These are phyloP conservation scores for Euphonia xanthogaster DNA, from an alignment of 2,797 vertebrate species.

Conservation along the genomic window DNA sequence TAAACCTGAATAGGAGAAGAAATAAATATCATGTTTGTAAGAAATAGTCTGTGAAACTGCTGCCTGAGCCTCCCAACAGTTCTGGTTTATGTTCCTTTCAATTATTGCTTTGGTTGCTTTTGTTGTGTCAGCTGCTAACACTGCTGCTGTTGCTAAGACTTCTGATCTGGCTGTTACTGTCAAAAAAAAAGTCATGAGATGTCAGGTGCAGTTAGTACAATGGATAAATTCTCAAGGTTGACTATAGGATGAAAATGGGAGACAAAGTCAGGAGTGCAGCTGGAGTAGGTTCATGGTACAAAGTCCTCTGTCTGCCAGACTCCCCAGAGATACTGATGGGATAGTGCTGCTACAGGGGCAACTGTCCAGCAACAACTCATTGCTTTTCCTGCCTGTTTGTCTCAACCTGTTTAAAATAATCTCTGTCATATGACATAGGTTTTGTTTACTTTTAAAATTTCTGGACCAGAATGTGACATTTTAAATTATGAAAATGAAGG, in stretches of 20 bases:
- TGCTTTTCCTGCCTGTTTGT: background rate
- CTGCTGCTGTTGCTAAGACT: conserved; percentile 27
- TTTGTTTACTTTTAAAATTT: background rate
- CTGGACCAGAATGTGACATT: background rate
- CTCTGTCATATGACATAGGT: background rate
- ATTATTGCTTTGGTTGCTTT: background rate
- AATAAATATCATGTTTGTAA: background rate
- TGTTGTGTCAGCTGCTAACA: background rate
- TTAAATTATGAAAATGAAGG: background rate
- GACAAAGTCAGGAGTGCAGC: background rate
- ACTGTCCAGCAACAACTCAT: background rate
- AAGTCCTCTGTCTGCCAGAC: background rate
- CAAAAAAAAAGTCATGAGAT: background rate
- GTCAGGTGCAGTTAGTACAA: background rate
- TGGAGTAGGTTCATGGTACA: background rate
- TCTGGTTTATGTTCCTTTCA: conserved; percentile 14
- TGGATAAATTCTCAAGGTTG: background rate
- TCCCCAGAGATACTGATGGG: background rate
- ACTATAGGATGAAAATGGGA: background rate
- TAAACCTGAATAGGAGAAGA: background rate
- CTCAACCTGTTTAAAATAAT: background rate
- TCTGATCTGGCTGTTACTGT: background rate
- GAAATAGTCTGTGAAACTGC: background rate
- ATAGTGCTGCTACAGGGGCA: background rate
- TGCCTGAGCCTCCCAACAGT: background rate